These are phyloP conservation scores for Lagocephalus sceleratus DNA, from an alignment of 2,797 vertebrate species.

Conservation along the genomic window DNA sequence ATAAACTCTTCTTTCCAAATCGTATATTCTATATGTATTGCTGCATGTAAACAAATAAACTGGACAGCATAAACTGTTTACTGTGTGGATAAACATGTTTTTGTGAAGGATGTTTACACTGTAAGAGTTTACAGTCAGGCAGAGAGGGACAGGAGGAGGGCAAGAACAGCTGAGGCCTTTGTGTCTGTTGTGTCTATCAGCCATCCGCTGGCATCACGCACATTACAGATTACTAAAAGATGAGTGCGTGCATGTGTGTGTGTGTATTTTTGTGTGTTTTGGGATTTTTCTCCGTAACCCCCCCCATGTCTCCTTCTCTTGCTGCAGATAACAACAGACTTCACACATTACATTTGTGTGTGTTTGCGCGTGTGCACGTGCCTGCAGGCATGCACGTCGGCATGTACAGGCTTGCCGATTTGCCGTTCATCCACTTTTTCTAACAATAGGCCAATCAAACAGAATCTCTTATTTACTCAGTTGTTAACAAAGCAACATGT, in stretches of 20 bases:
- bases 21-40: neutral
- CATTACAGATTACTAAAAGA: conserved; percentile 3
- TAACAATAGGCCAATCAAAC: conserved; percentile 2
- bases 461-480: neutral
- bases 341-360: conserved; percentile 17
- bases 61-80: neutral
- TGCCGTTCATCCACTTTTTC: neutral
- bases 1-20: neutral
- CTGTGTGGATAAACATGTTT: neutral
- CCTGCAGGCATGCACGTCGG: neutral
- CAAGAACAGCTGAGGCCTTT: conserved; percentile 38
- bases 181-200: conserved; percentile 44
- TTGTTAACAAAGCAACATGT: conserved; percentile 9
- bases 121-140: conserved; percentile 33
- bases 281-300: conserved; percentile 10
- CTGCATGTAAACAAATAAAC: conserved; percentile 2
- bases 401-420: conserved; percentile 20
- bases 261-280: conserved; percentile 3
- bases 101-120: conserved; percentile 28
- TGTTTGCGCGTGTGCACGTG: neutral
- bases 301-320: conserved; percentile 12
- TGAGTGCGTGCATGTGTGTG: conserved; percentile 1
- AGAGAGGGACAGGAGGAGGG: conserved; percentile 3
- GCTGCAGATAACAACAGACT: conserved; percentile 10
- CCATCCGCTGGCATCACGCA: conserved; percentile 23